Percentiles rank a stretch among this genome's conserved stretches.
Evolutionary conservation across 2,113 vertebrate genomes (phyloP).

Genomic region (Poicephalus meyeri): DNA sequence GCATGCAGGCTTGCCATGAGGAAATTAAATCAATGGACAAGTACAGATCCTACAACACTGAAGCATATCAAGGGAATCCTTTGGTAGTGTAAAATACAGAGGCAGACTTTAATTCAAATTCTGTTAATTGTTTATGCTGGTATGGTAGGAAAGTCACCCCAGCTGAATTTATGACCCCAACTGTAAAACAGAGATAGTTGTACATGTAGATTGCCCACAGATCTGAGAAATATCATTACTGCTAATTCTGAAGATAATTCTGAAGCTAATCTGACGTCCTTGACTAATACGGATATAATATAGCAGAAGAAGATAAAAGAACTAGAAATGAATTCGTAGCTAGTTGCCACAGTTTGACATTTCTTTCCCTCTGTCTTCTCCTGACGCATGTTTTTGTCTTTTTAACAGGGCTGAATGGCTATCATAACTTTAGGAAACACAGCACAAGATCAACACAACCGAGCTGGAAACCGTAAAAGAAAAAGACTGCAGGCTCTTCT

Average conservation of each 20-base stretch:
- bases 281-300: background rate
- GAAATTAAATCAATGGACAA: background rate
- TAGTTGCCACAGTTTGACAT: background rate
- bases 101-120: background rate
- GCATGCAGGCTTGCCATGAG: background rate
- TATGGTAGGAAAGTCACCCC: background rate
- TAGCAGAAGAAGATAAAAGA: background rate
- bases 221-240: background rate
- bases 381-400: background rate
- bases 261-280: background rate
- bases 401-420: background rate
- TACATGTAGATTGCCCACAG: background rate
- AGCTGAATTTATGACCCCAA: background rate
- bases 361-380: background rate
- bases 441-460: background rate
- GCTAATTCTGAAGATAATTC: background rate
- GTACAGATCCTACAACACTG: background rate
- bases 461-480: background rate
- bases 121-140: background rate
- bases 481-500: background rate
- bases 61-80: background rate
- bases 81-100: background rate
- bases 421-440: background rate
- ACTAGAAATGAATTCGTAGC: background rate
- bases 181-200: background rate